These are phyloP conservation scores for Tachyglossus aculeatus DNA, from an alignment of 2,797 vertebrate genomes.

Conservation along the genomic window DNA sequence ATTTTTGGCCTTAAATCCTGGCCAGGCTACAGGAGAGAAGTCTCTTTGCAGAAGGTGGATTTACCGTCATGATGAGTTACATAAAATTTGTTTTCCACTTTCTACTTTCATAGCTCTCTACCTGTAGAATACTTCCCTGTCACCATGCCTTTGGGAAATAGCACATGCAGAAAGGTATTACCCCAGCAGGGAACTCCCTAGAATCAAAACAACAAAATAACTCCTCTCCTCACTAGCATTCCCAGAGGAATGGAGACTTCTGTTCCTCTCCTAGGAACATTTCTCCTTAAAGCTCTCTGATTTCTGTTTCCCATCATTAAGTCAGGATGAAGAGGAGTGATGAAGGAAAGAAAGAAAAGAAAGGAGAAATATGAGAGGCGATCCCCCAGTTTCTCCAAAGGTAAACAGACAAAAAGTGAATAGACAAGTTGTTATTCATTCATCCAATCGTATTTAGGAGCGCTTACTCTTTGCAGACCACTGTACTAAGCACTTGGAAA, in stretches of 20 bases:
- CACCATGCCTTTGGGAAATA: neutral
- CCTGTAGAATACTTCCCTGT: neutral
- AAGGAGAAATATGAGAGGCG: neutral
- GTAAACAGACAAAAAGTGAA: conserved; percentile 20
- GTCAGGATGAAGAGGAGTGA: neutral
- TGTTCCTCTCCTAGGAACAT: conserved; percentile 43
- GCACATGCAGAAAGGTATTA: neutral
- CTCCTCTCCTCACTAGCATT: conserved; percentile 1
- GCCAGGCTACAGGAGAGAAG: too few species aligned
- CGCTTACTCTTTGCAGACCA: too few species aligned
- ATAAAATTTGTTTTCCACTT: neutral
- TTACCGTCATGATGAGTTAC: too few species aligned
- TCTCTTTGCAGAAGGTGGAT: too few species aligned
- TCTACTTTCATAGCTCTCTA: neutral
- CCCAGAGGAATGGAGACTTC: neutral
- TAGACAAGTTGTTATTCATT: too few species aligned
- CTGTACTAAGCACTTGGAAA: too few species aligned
- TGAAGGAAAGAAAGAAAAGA: conserved; percentile 3
- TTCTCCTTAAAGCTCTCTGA: conserved; percentile 21
- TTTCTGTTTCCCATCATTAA: conserved; percentile 37
- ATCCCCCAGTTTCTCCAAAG: conserved; percentile 2
- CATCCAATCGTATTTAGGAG: too few species aligned
- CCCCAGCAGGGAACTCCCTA: neutral
- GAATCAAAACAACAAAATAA: neutral
- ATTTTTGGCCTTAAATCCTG: too few species aligned